Base-by-base conservation (phyloP, 2,888 invertebrate species). In the Patella ulyssiponensis region DNA sequence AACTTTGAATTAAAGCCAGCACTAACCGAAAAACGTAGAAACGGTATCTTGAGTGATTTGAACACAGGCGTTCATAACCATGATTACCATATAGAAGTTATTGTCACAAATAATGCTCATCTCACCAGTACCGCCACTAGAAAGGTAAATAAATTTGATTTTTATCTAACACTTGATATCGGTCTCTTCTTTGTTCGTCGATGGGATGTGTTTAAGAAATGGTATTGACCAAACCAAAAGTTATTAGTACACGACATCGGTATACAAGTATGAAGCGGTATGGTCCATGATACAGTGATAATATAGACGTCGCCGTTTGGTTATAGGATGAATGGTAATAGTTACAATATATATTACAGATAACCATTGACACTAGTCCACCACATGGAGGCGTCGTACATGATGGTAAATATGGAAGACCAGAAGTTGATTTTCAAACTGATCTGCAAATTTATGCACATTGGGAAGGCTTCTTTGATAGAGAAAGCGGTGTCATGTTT, bases 391-490 rank as follows among this genome's bases (percentile, higher is more conserved):
- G 88, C 3, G 73, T 74, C 3, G 87, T 88, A 3, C 79, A 85
- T 64, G 87, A 88, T 74, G 85, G 87, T 27, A 23, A 78, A 14
- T 56, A 58, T 15, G 85, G 83, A 14, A 71, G 77, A 11, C 80
- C 81, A 5, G 87, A 88, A 70, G 77, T 86, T 12, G 87, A 88
- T 77, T 87, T 79, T 74, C 86, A 86, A 73, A 79, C 79, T 72
- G 75, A 77, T 58, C 44, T 73, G 11, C 71, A 56, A 17, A 71
- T 87, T 4, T 72, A 79, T 44, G 85, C 83, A 1, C 77, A 87
- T 75, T 88, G 88, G 88, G 80, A 81, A 69, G 88, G 85, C 0
- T 88, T 87, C 77, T 87, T 88, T 78, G 88, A 88, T 77, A 80
- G 82, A 71, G 88, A 87, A 77, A 86, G 86, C 76, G 85, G 85